Evolutionary conservation across 2,797 vertebrate genomes (phyloP).

Genomic region (Phalloptychus januarius): DNA sequence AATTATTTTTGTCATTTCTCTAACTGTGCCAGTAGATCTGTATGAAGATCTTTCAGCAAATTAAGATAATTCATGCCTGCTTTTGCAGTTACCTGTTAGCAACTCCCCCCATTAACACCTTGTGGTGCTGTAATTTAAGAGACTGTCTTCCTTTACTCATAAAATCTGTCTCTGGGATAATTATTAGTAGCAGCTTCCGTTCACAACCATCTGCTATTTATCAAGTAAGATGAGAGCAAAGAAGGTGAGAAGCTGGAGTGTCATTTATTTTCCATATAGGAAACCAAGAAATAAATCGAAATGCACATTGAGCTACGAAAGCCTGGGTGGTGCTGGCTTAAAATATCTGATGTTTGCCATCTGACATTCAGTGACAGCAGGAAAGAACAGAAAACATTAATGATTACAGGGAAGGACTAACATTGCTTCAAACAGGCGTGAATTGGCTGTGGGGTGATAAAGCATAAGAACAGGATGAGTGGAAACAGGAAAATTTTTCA

Average conservation of each 20-base stretch:
- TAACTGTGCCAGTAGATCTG: neutral
- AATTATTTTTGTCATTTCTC: neutral
- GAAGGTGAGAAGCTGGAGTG: neutral
- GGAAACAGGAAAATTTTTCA: conserved; percentile 27
- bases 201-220: conserved; percentile 10
- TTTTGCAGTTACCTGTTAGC: neutral
- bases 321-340: neutral
- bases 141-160: conserved; percentile 13
- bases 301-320: neutral
- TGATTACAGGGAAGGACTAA: neutral
- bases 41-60: neutral
- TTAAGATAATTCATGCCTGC: neutral
- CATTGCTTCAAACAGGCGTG: neutral
- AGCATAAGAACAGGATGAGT: conserved; percentile 5
- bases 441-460: neutral
- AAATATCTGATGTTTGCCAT: conserved; percentile 1
- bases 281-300: neutral
- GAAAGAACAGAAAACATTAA: neutral
- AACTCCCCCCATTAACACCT: conserved; percentile 2
- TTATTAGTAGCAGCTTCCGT: conserved; percentile 15
- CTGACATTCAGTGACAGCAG: neutral
- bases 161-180: conserved; percentile 12
- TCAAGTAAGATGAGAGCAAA: conserved; percentile 6
- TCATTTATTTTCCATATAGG: conserved; percentile 9
- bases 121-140: conserved; percentile 19